phyloP scores from a whole-genome alignment of 2,797 vertebrate species.

The Manis crassicaudata region DNA sequence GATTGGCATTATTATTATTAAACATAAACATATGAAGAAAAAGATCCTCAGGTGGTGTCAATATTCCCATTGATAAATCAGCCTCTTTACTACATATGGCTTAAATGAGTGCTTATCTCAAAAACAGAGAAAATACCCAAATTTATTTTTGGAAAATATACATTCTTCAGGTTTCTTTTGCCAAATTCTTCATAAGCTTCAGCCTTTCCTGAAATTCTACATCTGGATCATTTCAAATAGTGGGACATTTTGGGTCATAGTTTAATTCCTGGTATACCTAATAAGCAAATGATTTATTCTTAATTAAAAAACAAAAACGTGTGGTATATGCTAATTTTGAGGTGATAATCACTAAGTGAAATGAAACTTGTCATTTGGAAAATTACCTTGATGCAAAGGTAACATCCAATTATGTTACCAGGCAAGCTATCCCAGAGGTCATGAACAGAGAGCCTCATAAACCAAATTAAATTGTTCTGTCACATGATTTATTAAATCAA shows the following conservation, averaged over 20 bases:
- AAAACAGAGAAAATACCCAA: background rate
- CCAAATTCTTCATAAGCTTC: background rate
- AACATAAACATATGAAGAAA: conserved; percentile 12
- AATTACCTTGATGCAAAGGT: background rate
- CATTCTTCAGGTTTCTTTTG: background rate
- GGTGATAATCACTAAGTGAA: background rate
- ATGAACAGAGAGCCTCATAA: background rate
- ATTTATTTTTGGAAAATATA: background rate
- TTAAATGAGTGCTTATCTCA: background rate
- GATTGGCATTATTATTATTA: background rate
- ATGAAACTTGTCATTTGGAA: background rate
- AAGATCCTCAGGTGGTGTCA: background rate
- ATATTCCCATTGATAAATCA: background rate
- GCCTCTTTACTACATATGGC: background rate
- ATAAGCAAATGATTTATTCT: background rate
- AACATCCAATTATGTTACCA: background rate
- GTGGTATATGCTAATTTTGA: background rate
- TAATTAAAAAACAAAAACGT: background rate
- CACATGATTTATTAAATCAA: background rate
- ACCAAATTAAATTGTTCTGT: background rate
- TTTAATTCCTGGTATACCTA: background rate
- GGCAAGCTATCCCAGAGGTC: background rate
- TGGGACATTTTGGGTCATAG: background rate
- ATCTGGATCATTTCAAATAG: background rate
- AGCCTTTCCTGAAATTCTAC: background rate